Base-by-base conservation (phyloP, 2,888 invertebrate species). In the Idaea dimidiata region DNA sequence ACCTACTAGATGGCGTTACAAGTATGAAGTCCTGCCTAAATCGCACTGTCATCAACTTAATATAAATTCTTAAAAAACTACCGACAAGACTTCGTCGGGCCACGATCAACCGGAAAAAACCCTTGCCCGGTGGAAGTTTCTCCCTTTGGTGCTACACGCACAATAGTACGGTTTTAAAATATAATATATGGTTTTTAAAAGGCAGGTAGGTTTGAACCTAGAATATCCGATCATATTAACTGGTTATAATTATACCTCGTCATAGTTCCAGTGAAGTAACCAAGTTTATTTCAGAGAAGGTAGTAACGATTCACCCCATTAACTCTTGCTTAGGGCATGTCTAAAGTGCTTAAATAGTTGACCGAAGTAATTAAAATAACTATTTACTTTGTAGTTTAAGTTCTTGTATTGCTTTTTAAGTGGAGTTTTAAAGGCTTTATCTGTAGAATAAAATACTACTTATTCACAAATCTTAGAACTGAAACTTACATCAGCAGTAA, bases 231-330 rank as follows among this genome's bases (percentile, higher is more conserved):
- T 57, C 32, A 33, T 24, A 59, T 8, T 14, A 63, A 59, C 58
- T 59, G 60, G 61, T 63, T 66, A 66, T 68, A 68, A 67, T 74
- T 75, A 69, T 73, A 71, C 68, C 65, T 63, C 67, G 59, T 62
- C 69, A 74, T 69, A 71, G 76, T 75, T 77, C 75, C 73, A 76
- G 64, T 71, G 74, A 72, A 79, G 75, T 72, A 73, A 76, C 77
- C 77, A 80, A 83, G 83, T 81, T 78, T 81, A 81, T 83, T 79
- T 85, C 82, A 84, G 83, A 86, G 82, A 78, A 77, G 75, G 69
- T 77, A 73, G 73, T 76, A 76, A 81, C 82, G 81, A 79, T 78
- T 81, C 84, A 84, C 77, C 76, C 79, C 81, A 84, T 84, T 83
- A 84, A 76, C 80, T 80, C 75, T 72, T 67, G 70, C 69, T 83